phyloP scores from a whole-genome alignment of 2,113 vertebrate genomes.

The Gymnocephalus cernua region DNA sequence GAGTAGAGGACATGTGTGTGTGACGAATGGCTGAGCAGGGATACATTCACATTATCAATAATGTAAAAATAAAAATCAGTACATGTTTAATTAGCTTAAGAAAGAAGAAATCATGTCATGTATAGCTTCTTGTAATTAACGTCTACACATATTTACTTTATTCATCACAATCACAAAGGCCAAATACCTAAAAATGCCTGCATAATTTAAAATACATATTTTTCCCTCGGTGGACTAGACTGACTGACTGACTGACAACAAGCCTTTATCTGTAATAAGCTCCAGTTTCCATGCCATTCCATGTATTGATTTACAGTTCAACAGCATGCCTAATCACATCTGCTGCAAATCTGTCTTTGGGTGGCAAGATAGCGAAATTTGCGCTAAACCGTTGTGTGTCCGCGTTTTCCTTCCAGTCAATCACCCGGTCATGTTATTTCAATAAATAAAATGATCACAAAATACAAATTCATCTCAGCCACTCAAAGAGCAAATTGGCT shows the following conservation, averaged over 20 bases:
- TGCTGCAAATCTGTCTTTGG: slow-evolving; percentile 16
- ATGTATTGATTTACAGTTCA: slow-evolving; percentile 31
- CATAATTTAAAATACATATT: not conserved
- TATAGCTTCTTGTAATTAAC: not conserved
- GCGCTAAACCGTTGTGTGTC: not conserved
- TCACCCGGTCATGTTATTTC: not conserved
- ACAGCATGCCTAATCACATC: slow-evolving; percentile 16
- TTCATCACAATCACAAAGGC: not conserved
- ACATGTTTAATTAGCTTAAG: not conserved
- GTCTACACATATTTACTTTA: not conserved
- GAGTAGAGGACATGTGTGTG: not conserved
- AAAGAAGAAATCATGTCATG: not conserved
- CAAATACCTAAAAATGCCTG: not conserved
- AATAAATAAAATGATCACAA: slow-evolving; percentile 6
- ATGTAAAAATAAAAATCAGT: not conserved
- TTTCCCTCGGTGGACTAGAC: not conserved
- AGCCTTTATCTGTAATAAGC: not conserved
- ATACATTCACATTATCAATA: not conserved
- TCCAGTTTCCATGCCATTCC: slow-evolving; percentile 12
- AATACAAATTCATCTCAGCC: slow-evolving; percentile 21
- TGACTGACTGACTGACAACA: slow-evolving; percentile 3
- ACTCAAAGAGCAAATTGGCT: slow-evolving; percentile 22
- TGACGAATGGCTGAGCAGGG: not conserved
- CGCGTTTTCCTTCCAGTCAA: not conserved
- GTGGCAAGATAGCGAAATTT: not conserved